Conservation (phyloP, 2,113 vertebrate genomes). For the Corythoichthys intestinalis region DNA sequence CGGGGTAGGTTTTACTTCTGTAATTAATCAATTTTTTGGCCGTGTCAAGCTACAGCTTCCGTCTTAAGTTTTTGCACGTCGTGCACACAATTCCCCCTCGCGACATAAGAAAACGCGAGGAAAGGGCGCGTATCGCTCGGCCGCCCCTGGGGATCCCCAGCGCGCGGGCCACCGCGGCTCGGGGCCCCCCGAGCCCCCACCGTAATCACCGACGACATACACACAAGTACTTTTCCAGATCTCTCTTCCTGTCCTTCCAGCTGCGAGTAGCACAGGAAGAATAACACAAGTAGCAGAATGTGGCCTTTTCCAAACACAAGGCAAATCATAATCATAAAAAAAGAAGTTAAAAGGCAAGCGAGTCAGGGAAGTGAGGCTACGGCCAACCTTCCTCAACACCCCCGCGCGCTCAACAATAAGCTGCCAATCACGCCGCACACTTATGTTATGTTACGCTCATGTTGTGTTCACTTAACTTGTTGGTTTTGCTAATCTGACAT, state of each 20-base stretch:
- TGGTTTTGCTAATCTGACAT: neutral
- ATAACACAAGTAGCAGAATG: constrained; percentile 8
- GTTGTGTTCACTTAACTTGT: neutral
- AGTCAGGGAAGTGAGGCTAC: neutral
- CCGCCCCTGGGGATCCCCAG: neutral
- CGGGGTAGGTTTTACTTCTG: neutral
- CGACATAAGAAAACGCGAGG: constrained; percentile 1
- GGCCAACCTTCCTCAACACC: constrained; percentile 1
- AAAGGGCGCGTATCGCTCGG: neutral
- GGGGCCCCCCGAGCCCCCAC: neutral
- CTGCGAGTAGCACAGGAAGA: constrained; percentile 5
- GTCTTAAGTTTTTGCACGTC: neutral
- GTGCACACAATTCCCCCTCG: neutral
- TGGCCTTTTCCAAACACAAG: neutral
- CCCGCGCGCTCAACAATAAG: constrained; percentile 2
- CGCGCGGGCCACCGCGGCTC: neutral
- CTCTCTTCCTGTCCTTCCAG: constrained; percentile 1
- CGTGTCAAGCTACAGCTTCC: neutral
- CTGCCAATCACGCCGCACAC: constrained; percentile 1
- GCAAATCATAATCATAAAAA: neutral
- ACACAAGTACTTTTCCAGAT: constrained; percentile 1
- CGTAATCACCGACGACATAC: neutral
- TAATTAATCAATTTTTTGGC: neutral
- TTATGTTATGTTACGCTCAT: neutral
- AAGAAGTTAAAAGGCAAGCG: neutral